Evolutionary conservation across 2,888 invertebrate species (phyloP).

Genomic region (Nysson spinosus): DNA sequence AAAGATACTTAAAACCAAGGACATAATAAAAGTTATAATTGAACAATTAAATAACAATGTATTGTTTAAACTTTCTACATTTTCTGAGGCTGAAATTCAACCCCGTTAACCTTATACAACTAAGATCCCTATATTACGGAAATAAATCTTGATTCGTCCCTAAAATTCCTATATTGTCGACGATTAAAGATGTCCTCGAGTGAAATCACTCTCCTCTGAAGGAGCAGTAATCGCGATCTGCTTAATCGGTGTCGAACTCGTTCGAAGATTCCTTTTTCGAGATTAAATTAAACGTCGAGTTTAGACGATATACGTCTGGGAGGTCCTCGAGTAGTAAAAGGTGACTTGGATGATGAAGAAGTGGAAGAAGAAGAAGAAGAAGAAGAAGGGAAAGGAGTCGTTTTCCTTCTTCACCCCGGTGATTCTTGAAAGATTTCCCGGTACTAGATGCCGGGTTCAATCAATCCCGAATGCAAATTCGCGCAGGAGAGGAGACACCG

Average conservation of each 20-base stretch:
- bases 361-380: constrained; percentile 4
- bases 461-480: constrained; percentile 71
- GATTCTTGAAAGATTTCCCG: constrained; percentile 19
- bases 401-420: neutral
- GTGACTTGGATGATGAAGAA: neutral
- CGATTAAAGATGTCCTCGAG: constrained; percentile 20
- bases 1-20: no score
- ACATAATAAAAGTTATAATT: no score
- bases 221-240: constrained; percentile 28
- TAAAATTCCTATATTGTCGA: constrained; percentile 40
- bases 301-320: constrained; percentile 57
- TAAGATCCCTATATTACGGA: no score
- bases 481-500: constrained; percentile 31
- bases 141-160: constrained; percentile 6
- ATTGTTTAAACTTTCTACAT: no score
- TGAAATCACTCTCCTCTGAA: constrained; percentile 32
- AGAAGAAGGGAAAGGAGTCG: constrained; percentile 1
- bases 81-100: no score
- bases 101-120: no score
- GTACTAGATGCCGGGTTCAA: constrained; percentile 60
- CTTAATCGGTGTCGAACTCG: constrained; percentile 50
- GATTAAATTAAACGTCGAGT: constrained; percentile 62
- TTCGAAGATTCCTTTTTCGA: constrained; percentile 36
- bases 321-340: constrained; percentile 12
- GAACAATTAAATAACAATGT: no score